Conservation (phyloP, 1,140 invertebrate species). For the Colletes latitarsis region DNA sequence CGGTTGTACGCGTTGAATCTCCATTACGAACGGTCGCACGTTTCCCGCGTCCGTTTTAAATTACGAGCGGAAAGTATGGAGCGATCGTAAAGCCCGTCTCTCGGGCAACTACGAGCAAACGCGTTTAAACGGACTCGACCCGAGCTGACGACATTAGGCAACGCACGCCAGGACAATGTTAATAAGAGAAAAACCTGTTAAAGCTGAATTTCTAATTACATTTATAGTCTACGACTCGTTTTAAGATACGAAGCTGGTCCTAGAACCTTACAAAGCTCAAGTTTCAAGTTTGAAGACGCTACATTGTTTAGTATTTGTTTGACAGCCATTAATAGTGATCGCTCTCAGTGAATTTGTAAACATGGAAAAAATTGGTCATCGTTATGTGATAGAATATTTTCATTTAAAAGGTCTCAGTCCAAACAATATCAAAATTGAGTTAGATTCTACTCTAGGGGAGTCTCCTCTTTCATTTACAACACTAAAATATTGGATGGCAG, state of each 20-base stretch:
- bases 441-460: no score
- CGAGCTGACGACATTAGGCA: background rate
- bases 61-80: conserved; percentile 65
- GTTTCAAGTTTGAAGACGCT: background rate
- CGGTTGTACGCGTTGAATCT: conserved; percentile 51
- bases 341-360: no score
- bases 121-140: conserved; percentile 52
- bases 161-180: conserved; percentile 33
- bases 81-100: conserved; percentile 60
- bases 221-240: background rate
- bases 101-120: conserved; percentile 11
- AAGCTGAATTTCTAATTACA: conserved; percentile 34
- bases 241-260: no score
- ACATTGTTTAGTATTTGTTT: no score
- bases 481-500: no score
- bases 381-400: no score
- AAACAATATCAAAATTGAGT: no score
- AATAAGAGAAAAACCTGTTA: conserved; percentile 36
- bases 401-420: no score
- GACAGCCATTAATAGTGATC: no score
- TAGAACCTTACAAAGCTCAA: no score
- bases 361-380: no score
- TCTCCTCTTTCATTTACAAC: no score
- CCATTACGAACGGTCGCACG: conserved; percentile 55
- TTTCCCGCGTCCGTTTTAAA: conserved; percentile 59